Evolutionary conservation across 2,797 vertebrate genomes (phyloP), one percentile per base, ranked within the genome.

Genomic region (Sebastolobus alascanus): DNA sequence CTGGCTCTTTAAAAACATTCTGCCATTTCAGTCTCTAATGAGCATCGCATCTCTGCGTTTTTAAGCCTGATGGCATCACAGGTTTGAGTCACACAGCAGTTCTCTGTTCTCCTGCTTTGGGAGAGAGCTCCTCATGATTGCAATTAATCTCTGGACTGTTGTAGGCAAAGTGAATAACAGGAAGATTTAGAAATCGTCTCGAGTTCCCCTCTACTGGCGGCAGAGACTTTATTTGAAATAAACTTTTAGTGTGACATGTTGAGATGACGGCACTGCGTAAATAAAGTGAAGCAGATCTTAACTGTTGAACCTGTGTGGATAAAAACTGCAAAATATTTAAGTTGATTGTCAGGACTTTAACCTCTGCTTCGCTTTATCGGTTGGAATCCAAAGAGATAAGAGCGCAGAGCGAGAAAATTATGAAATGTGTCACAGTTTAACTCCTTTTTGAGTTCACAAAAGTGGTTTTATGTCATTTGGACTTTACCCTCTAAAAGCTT

Each of bases 1-100:
- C 73, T 71, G 68, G 76, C 52, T 58, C 74, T 77, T 69, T 64
- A 52, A 71, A 69, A 68, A 58, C 27, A 59, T 31, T 59, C 46
- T 79, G 54, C 27, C 63, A 64, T 63, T 82, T 84, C 38, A 38
- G 38, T 83, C 58, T 83, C 74, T 84, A 80, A 79, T 81, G 84
- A 85, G 77, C 80, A 46, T 8, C 40, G 77, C 80, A 46, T 8
- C 40, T 73, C 33, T 63, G 59, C 33, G 46, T 74, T 73, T 88
- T 76, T 61, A 77, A 75, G 69, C 56, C 73, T 76, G 64, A 64
- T 74, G 70, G 78, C 71, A 61, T 73, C 82, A 37, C 35, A 86
- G 61, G 66, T 81, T 80, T 80, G 68, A 83, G 77, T 80, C 75
- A 69, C 58, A 37, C 70, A 38, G 38, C 56, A 61, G 37, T 38